A percentile compares a stretch with the other conserved stretches of the same genome.
Evolutionary conservation across 2,797 vertebrate genomes (phyloP).

Genomic region (Gambusia yucatana): DNA sequence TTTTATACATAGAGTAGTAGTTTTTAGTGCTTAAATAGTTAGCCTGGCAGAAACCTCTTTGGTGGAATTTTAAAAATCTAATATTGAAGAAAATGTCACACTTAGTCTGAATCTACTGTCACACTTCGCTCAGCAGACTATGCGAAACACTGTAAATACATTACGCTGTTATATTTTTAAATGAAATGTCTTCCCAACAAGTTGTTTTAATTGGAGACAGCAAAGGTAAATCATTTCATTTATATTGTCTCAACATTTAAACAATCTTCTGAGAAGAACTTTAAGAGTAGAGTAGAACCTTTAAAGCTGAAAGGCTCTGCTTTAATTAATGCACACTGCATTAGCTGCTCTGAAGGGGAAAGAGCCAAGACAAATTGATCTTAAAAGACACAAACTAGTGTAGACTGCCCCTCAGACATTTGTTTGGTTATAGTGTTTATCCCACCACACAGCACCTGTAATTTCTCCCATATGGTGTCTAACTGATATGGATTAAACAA

Average conservation of each 20-base stretch:
- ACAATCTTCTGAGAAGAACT: constrained; percentile 17
- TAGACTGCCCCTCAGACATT: constrained; percentile 74
- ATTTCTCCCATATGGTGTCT: constrained; percentile 80
- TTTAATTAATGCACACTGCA: constrained; percentile 66
- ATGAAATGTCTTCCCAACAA: neutral
- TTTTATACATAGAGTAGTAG: constrained; percentile 31
- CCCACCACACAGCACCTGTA: constrained; percentile 78
- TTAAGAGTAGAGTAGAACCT: constrained; percentile 38
- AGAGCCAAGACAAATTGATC: constrained; percentile 72
- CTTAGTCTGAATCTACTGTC: constrained; percentile 9
- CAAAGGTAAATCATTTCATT: neutral
- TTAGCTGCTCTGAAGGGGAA: constrained; percentile 56
- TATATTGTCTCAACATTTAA: constrained; percentile 5
- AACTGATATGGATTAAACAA: constrained; percentile 84
- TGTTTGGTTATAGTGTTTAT: constrained; percentile 74
- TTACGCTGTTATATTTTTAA: neutral
- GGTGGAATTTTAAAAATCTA: constrained; percentile 4
- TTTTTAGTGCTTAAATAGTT: constrained; percentile 7
- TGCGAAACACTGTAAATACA: constrained; percentile 1
- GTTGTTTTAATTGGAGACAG: neutral
- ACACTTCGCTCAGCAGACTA: constrained; percentile 5
- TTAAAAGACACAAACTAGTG: constrained; percentile 71
- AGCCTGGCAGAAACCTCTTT: constrained; percentile 7
- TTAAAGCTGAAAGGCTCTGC: constrained; percentile 37
- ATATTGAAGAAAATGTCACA: constrained; percentile 23